Conservation (phyloP, 2,888 invertebrate species). For the Ryuthela nishihirai region DNA sequence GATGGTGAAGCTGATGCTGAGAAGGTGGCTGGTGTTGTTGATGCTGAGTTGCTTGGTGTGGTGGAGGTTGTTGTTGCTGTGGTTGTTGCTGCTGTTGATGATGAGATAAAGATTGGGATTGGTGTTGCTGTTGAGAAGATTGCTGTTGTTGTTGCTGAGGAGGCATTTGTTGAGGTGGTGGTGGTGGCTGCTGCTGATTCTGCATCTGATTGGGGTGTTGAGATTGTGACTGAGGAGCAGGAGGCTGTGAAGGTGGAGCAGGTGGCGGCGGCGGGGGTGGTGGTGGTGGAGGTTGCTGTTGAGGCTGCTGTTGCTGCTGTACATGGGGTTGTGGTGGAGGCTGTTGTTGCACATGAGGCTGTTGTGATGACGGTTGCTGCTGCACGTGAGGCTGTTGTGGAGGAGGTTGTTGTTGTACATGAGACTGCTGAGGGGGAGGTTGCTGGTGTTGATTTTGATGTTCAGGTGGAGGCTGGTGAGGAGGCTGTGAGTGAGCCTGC, state of each 20-base stretch:
- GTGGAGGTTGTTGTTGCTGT: constrained; percentile 19
- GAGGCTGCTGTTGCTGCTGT: neutral
- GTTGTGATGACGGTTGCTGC: constrained; percentile 3
- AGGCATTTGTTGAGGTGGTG: neutral
- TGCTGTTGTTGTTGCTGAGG: constrained; percentile 2
- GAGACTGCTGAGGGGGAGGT: constrained; percentile 8
- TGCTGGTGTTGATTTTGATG: constrained; percentile 29
- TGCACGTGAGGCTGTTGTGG: constrained; percentile 4
- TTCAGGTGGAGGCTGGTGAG: constrained; percentile 15
- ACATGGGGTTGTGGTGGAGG: constrained; percentile 1
- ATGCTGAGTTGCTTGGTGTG: constrained; percentile 19
- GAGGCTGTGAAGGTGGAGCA: constrained; percentile 6
- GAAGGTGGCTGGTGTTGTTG: constrained; percentile 16
- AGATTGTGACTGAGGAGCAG: constrained; percentile 13
- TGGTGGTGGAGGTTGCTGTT: neutral
- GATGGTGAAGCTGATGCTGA: constrained; percentile 28
- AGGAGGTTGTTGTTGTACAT: constrained; percentile 7
- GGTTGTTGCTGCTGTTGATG: too few relatives aligned
- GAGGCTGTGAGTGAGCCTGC: constrained; percentile 13
- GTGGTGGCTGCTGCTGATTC: neutral
- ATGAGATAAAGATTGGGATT: too few relatives aligned
- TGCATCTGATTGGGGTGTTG: constrained; percentile 24
- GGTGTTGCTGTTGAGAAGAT: constrained; percentile 8
- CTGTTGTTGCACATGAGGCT: neutral
- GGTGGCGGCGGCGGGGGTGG: neutral